Base-by-base conservation (phyloP, 2,888 invertebrate species). In the Tryphoninae sp. region DNA sequence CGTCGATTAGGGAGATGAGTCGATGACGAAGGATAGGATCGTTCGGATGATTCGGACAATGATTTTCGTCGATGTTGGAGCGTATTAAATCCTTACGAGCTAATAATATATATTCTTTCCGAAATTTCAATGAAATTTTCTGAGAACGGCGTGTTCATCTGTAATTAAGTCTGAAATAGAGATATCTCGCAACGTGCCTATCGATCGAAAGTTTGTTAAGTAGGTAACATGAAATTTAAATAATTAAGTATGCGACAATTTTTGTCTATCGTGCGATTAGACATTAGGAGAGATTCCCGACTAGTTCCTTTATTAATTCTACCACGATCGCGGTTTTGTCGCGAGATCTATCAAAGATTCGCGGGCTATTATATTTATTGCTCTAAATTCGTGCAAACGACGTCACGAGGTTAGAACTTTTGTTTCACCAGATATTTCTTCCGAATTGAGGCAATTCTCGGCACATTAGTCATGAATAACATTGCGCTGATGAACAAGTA, bases 261-360 rank as follows among this genome's bases (percentile, higher is more conserved):
- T 26, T 59, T 71, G 45, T 71, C 62, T 62, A 6, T n/a, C 26
- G 61, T 51, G 72, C 53, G 42, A 61, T 61, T 68, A 58, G n/a
- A 77, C 42, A 67, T 72, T 55, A 72, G 62, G 64, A 78, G 76
- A 53, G 33, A 71, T 71, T 78, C 73, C 80, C 82, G 83, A 84
- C 82, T 84, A 84, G 83, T 80, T 80, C 75, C 71, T 76, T 68
- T 13, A 78, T 80, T 73, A 78, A 73, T 75, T 62, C n/a, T 62
- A 69, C 49, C 73, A 51, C 64, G 11, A 42, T 45, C 26, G 64
- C 58, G 58, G 7, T 59, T 72, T 67, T 67, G 2, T 64, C 45
- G 2, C 65, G 23, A 23, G 8, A 23, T n/a, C 0, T 8, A 7
- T 26, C 45, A 13, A 22, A 49, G 51, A 26, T n/a, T 45, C 11